These are phyloP conservation scores for Megalops cyprinoides DNA, from an alignment of 2,797 vertebrate genomes.

Conservation along the genomic window DNA sequence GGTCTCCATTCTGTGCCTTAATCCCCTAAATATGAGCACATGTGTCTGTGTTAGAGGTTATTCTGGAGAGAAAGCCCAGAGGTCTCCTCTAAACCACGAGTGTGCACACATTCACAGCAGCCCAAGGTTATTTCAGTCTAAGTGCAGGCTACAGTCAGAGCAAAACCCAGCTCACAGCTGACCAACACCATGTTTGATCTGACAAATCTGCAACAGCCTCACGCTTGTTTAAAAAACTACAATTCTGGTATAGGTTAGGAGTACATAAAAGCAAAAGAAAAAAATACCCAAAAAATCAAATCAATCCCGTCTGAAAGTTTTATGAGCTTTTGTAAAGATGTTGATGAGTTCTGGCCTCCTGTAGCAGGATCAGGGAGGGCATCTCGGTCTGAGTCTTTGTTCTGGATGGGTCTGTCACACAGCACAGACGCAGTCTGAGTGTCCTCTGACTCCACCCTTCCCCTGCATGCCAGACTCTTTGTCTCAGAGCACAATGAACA, in stretches of 20 bases:
- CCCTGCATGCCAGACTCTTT: constrained; percentile 1
- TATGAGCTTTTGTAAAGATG: no score
- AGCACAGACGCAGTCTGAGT: not conserved
- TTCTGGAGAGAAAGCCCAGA: not conserved
- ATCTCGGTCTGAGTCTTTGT: constrained; percentile 29
- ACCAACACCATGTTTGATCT: no score
- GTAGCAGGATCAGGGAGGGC: constrained; percentile 17
- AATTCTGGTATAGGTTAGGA: no score
- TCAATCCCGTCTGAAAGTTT: no score
- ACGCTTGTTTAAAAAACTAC: no score
- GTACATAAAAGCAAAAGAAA: no score
- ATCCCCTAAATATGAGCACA: constrained; percentile 47
- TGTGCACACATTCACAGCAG: not conserved
- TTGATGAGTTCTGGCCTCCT: not conserved
- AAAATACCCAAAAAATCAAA: no score
- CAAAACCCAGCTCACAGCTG: no score
- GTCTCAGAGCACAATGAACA: not conserved
- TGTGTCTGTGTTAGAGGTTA: not conserved
- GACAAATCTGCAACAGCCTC: no score
- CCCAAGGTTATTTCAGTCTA: not conserved
- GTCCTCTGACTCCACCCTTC: not conserved
- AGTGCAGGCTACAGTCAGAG: constrained; percentile 9
- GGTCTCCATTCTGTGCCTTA: constrained; percentile 34
- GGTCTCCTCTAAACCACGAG: no score
- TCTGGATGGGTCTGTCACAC: constrained; percentile 10